Percentiles rank a stretch among this genome's conserved stretches.
Evolutionary conservation across 2,888 invertebrate species (phyloP).

Genomic region (Sphaerophoria taeniata): DNA sequence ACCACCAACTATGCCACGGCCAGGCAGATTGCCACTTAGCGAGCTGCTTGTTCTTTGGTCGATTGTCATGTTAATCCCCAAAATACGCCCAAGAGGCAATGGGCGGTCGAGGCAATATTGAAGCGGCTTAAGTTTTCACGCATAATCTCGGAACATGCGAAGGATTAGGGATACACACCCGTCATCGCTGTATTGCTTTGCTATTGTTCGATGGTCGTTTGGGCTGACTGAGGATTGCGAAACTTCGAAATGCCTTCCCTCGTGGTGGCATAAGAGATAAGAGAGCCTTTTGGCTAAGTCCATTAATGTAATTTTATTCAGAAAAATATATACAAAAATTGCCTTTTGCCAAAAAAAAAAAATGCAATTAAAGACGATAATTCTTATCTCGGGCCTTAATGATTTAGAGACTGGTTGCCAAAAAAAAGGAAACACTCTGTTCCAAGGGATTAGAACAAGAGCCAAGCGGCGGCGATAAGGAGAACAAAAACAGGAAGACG

Average conservation of each 20-base stretch:
- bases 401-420: conserved; percentile 34
- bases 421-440: conserved; percentile 24
- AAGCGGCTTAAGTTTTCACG: conserved; percentile 69
- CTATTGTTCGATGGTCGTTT: too few species aligned
- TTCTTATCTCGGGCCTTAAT: conserved; percentile 24
- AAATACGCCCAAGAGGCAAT: conserved; percentile 32
- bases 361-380: conserved; percentile 58
- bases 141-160: conserved; percentile 65
- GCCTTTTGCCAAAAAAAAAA: conserved; percentile 12
- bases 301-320: conserved; percentile 58
- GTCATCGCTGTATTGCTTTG: not conserved
- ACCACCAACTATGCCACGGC: too few species aligned
- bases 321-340: conserved; percentile 21
- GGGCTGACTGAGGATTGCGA: not conserved
- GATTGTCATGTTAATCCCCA: conserved; percentile 63
- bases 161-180: conserved; percentile 53
- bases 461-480: conserved; percentile 32
- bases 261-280: conserved; percentile 27
- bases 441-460: conserved; percentile 45
- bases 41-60: conserved; percentile 27
- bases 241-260: conserved; percentile 20
- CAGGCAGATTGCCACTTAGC: too few species aligned
- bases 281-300: conserved; percentile 51
- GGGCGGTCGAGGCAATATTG: conserved; percentile 52
- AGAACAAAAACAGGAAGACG: too few species aligned